Evolutionary conservation across 2,888 invertebrate species (phyloP).

Genomic region (Calliphora vomitoria): DNA sequence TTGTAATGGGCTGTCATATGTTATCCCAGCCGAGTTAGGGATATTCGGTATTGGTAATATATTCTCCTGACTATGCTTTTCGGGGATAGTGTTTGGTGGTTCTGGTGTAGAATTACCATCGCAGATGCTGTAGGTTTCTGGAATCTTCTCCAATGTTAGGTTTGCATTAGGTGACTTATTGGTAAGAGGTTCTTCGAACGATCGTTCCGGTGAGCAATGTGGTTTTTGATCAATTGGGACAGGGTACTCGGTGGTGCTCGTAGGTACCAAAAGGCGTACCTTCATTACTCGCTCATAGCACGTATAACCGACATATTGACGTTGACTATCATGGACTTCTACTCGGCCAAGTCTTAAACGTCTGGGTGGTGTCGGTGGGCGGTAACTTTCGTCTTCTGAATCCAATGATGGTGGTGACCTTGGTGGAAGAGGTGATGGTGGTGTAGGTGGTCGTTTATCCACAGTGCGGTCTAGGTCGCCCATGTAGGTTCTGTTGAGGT

Average conservation of each 20-base stretch:
- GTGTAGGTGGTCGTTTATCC: not conserved
- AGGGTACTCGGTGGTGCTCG: not conserved
- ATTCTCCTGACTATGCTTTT: too few species aligned
- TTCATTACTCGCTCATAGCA: not conserved
- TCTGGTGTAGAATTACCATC: too few species aligned
- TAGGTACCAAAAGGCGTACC: not conserved
- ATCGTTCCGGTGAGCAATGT: too few species aligned
- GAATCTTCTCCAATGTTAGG: too few species aligned
- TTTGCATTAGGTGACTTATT: too few species aligned
- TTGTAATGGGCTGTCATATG: too few species aligned
- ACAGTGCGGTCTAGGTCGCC: not conserved
- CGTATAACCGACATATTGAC: not conserved
- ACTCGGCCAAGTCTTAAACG: not conserved
- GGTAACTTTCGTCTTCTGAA: not conserved
- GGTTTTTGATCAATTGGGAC: too few species aligned
- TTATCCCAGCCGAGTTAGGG: too few species aligned
- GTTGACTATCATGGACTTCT: not conserved
- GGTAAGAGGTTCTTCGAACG: too few species aligned
- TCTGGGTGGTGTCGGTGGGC: not conserved
- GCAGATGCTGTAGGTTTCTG: too few species aligned
- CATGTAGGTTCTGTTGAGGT: not conserved
- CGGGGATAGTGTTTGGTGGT: too few species aligned
- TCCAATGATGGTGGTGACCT: not conserved
- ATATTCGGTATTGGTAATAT: too few species aligned
- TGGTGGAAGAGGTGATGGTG: not conserved